phyloP scores from a whole-genome alignment of 2,888 invertebrate species.

The Campoplex nolae region DNA sequence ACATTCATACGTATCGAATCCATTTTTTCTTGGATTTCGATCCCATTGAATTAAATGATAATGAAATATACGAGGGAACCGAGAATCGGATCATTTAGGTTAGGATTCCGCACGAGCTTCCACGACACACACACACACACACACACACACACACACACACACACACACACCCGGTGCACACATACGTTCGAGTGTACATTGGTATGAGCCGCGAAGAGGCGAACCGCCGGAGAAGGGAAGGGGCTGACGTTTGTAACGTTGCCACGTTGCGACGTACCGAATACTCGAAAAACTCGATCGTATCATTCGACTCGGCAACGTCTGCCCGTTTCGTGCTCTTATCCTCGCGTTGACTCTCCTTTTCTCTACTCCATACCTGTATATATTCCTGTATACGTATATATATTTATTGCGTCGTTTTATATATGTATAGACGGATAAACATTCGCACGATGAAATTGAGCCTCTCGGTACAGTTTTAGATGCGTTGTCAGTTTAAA shows the following conservation, averaged over 20 bases:
- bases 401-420: not conserved
- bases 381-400: not conserved
- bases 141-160: no score
- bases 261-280: conserved; percentile 73
- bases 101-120: conserved; percentile 56
- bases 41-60: not conserved
- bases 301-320: conserved; percentile 69
- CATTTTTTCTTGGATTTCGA: not conserved
- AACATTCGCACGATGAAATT: conserved; percentile 43
- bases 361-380: not conserved
- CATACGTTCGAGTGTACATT: not conserved
- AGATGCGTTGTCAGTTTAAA: conserved; percentile 68
- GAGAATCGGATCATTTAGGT: conserved; percentile 43
- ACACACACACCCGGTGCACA: not conserved
- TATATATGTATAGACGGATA: not conserved
- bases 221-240: conserved; percentile 59
- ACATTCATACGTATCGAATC: not conserved
- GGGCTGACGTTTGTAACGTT: conserved; percentile 34
- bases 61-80: conserved; percentile 18
- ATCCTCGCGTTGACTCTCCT: not conserved
- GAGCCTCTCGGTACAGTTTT: conserved; percentile 65
- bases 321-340: conserved; percentile 27
- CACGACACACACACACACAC: no score
- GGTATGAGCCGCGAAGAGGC: conserved; percentile 36
- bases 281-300: conserved; percentile 69